phyloP scores from a whole-genome alignment of 2,113 vertebrate species.

The Emydocephalus ijimae region DNA sequence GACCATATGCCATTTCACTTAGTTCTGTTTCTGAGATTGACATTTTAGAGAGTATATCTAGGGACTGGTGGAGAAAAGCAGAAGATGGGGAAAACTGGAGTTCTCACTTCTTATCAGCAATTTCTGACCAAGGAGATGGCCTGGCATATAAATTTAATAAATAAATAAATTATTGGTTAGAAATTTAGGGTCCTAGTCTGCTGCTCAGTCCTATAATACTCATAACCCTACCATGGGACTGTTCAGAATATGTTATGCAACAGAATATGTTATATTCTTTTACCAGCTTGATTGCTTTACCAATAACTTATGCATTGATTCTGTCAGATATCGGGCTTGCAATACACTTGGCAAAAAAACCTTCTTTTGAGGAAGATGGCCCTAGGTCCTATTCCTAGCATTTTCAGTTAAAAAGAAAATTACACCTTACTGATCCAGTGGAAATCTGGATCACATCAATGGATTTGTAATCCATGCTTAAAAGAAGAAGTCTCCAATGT shows the following conservation, averaged over 20 bases:
- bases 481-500: conserved; percentile 29
- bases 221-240: neutral
- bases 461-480: conserved; percentile 49
- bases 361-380: neutral
- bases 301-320: neutral
- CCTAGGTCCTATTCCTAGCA: neutral
- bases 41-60: neutral
- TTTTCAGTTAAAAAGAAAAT: neutral
- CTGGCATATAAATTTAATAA: neutral
- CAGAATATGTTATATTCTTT: neutral
- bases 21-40: neutral
- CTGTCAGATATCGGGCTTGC: neutral
- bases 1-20: neutral
- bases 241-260: neutral
- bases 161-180: neutral
- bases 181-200: neutral
- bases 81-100: neutral
- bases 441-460: conserved; percentile 34
- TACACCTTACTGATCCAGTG: conserved; percentile 7
- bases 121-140: neutral
- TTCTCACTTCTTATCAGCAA: neutral
- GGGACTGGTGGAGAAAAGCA: neutral
- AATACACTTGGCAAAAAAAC: neutral
- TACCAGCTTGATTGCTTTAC: neutral
- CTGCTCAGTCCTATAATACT: neutral